Evolutionary conservation across 2,797 vertebrate species (phyloP), one percentile per base, ranked within the genome.

Genomic region (Muraenolepis orangiensis): DNA sequence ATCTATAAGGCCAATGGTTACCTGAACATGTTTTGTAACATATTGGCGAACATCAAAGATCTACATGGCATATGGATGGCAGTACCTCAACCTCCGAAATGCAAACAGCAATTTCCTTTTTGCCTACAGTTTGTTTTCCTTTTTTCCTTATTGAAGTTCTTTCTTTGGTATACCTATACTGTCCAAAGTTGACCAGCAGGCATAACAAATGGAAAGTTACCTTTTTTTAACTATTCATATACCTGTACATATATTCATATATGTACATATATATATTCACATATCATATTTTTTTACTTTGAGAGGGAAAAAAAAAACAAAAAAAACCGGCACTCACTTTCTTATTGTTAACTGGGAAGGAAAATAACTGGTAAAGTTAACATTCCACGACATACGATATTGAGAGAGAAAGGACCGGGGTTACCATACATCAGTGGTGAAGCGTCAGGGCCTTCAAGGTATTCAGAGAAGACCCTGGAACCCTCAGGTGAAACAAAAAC

Each of bases 1-100:
- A 95, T 93, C 95, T 95, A 91, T 97, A 97, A 98, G 96, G 96
- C 96, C 96, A 97, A 95, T 93, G 94, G 95, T 94, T 95, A 95
- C 95, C 96, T 96, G 96, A 95, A 96, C 93, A 95, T 95, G 95
- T 93, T 90, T 90, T 94, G 92, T 94, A 92, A 94, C 89, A 85
- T 87, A 89, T 92, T 87, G 91, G 93, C 93, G 92, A 95, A 96
- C 92, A 92, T 94, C 91, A 89, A 93, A 87, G 91, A 91, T 93
- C 93, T 95, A 93, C 76, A 91, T 93, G 86, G 80, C 85, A 87
- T 79, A 94, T 92, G 91, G 91, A 92, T 94, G 91, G 89, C 93
- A 94, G 85, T 91, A 92, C 94, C 91, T 93, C 87, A 84, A 90
- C 91, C 91, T 93, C 87, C 88, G 91, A 87, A 84, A 90, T 74